Conservation (phyloP, 1,140 invertebrate species). For the Diploscapter pachys region DNA sequence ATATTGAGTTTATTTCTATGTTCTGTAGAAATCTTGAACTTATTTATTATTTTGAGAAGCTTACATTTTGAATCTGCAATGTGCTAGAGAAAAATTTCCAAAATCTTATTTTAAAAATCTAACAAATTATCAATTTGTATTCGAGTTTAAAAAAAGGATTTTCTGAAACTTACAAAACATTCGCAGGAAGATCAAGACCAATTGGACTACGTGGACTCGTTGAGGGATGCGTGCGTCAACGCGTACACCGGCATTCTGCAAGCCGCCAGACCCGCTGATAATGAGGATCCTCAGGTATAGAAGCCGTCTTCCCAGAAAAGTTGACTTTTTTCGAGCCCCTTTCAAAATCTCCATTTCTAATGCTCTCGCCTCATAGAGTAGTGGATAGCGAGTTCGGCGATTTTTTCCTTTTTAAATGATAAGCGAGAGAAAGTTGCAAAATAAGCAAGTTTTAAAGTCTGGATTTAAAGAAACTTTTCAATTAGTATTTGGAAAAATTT, state of each 20-base stretch:
- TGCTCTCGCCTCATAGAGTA: too few species aligned
- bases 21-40: not conserved
- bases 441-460: too few species aligned
- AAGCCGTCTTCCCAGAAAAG: too few species aligned
- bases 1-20: not conserved
- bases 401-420: too few species aligned
- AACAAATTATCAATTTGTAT: too few species aligned
- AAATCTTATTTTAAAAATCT: not conserved
- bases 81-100: not conserved
- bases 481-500: too few species aligned
- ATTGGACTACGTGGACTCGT: constrained; percentile 51
- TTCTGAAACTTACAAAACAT: not conserved
- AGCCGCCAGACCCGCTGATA: constrained; percentile 25
- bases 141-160: not conserved
- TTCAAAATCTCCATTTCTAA: too few species aligned
- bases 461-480: too few species aligned
- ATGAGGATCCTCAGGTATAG: constrained; percentile 14
- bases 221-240: constrained; percentile 50
- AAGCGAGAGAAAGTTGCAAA: too few species aligned
- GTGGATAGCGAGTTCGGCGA: too few species aligned
- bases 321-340: too few species aligned
- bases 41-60: constrained; percentile 2
- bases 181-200: constrained; percentile 56
- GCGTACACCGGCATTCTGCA: constrained; percentile 56
- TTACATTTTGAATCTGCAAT: not conserved